A percentile compares a stretch with the other conserved stretches of the same genome.
phyloP scores from a whole-genome alignment of 2,888 invertebrate genomes.

The Tenodera sinensis region DNA sequence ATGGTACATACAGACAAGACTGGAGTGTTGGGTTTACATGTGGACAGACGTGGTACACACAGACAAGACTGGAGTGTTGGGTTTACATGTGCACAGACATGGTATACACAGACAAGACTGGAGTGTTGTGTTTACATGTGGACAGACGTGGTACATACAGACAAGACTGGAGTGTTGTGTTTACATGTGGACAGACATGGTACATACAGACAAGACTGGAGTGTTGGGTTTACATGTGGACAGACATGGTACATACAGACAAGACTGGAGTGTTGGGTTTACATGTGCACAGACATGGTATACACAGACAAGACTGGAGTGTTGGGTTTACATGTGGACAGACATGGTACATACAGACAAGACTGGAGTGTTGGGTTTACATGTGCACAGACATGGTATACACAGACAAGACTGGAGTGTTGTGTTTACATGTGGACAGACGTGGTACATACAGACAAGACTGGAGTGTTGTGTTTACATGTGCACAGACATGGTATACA shows the following conservation, averaged over 20 bases:
- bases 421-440: background rate
- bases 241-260: too few relatives aligned
- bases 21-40: background rate
- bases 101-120: background rate
- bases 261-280: background rate
- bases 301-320: background rate
- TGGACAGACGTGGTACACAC: too few relatives aligned
- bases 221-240: background rate
- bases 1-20: background rate
- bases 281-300: too few relatives aligned
- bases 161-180: background rate
- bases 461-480: background rate
- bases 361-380: background rate
- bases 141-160: too few relatives aligned
- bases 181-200: too few relatives aligned
- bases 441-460: background rate
- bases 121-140: background rate
- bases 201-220: background rate
- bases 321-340: background rate
- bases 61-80: background rate
- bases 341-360: too few relatives aligned
- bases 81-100: too few relatives aligned
- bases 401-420: background rate
- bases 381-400: too few relatives aligned
- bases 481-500: too few relatives aligned